Base-by-base conservation (phyloP, 1,140 invertebrate species). In the Camponotus vicinus region DNA sequence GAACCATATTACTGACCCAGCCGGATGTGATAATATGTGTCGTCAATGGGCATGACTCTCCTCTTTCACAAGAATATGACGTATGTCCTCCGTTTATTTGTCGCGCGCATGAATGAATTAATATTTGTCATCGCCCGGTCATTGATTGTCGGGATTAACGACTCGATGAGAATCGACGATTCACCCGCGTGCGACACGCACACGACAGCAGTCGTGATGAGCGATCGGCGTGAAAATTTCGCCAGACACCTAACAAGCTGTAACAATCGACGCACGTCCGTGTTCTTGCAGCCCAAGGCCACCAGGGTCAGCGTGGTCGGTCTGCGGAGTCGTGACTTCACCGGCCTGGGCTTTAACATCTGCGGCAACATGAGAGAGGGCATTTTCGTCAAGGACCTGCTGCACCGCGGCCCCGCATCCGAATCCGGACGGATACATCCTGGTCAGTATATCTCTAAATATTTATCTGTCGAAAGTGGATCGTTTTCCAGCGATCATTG, bases 301-400 rank as follows among this genome's bases (percentile, higher is more conserved):
- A 92, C 93, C 6, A 92, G 90, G 67, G 93, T 96, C 5, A 96
- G 96, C 77, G 95, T 96, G 34, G 98, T 98, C 8, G 96, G 97
- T 80, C 95, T 99, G 67, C 97, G 97, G 92, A 98, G 98, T 63
- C 97, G 97, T 63, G 98, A 98, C 94, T 98, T 98, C 95, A 98
- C 98, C 1, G 98, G 98, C 0, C 95, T 99, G 0, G 98, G 98
- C n/a, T 98, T 99, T 94, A 97, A 98, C 92, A 97, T 98, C 64
- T 97, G 97, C 73, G 98, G 98, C 5, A 98, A 98, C 91, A 98
- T 98, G 96, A 95, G 97, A 79, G 98, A 99, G 87, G 98, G 98
- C 1, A 98, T 99, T 79, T 98, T 97, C 92, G 97, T 99, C 40
- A 98, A 98, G 93, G 98, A 98, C 89, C 97, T 99, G 2, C 96